Conservation (phyloP, 2,113 vertebrate species). For the Tenebrosternarchus preto region DNA sequence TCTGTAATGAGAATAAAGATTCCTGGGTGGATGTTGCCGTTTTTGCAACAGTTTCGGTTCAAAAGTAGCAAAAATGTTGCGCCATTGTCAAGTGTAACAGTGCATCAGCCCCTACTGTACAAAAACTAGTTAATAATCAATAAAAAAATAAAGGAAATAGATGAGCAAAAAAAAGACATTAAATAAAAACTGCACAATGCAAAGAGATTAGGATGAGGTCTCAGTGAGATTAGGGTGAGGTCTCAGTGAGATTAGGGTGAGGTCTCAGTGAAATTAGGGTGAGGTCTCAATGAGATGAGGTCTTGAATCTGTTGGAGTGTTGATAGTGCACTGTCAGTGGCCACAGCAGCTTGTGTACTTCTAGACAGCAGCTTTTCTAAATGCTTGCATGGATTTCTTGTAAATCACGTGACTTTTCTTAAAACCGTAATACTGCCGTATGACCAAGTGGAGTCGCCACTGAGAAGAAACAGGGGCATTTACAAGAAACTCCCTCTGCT, state of each 20-base stretch:
- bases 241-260: background rate
- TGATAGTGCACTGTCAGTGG: background rate
- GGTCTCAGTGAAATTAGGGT: background rate
- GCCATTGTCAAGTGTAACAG: no score
- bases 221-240: background rate
- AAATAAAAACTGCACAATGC: background rate
- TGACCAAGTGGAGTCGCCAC: constrained; percentile 42
- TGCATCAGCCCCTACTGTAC: no score
- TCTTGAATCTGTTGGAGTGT: background rate
- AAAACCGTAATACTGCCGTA: constrained; percentile 23
- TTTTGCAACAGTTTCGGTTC: no score
- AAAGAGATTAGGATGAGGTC: background rate
- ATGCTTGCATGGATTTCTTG: constrained; percentile 46
- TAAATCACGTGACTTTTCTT: constrained; percentile 55
- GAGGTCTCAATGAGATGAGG: background rate
- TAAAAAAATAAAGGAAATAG: background rate
- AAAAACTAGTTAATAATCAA: background rate
- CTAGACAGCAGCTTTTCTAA: background rate
- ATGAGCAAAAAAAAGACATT: no score
- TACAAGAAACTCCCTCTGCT: constrained; percentile 45
- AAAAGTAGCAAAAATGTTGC: no score
- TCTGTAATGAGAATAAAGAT: no score
- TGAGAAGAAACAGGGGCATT: constrained; percentile 45
- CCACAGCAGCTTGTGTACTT: background rate
- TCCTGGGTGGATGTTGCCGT: no score